These are phyloP conservation scores for Melangyna quadrimaculata DNA, from an alignment of 2,888 invertebrate species.

Conservation along the genomic window DNA sequence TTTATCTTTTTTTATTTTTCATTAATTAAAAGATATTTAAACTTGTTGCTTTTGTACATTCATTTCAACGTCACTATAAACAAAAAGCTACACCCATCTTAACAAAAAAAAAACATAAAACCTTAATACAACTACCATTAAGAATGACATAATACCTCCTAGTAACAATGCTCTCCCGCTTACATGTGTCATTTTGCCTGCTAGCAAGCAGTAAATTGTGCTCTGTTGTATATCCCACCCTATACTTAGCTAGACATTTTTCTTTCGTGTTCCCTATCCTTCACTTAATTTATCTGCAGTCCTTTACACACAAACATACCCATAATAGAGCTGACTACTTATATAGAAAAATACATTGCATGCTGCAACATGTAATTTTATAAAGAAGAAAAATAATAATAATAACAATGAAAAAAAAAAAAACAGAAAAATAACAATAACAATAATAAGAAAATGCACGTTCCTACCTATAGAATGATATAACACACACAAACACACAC, in stretches of 20 bases:
- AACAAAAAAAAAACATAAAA: background rate
- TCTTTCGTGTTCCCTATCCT: constrained; percentile 35
- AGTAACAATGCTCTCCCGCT: constrained; percentile 38
- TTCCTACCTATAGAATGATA: constrained; percentile 7
- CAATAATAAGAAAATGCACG: constrained; percentile 33
- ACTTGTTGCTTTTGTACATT: constrained; percentile 13
- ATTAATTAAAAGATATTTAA: background rate
- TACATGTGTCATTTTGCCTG: constrained; percentile 65
- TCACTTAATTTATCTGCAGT: constrained; percentile 69
- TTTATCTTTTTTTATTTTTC: background rate
- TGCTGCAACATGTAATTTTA: constrained; percentile 62
- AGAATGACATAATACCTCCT: constrained; percentile 29
- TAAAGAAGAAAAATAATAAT: constrained; percentile 35
- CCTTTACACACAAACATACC: constrained; percentile 15
- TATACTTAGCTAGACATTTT: constrained; percentile 52
- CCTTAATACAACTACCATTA: constrained; percentile 18
- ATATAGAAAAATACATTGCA: constrained; percentile 57
- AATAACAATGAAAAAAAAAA: background rate
- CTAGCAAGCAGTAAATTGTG: constrained; percentile 58
- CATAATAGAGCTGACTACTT: background rate
- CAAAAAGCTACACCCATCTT: background rate
- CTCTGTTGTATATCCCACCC: constrained; percentile 36
- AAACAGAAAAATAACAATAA: constrained; percentile 8
- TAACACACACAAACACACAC: background rate
- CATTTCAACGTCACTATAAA: background rate